Evolutionary conservation across 2,797 vertebrate species (phyloP).

Genomic region (Alosa sapidissima): DNA sequence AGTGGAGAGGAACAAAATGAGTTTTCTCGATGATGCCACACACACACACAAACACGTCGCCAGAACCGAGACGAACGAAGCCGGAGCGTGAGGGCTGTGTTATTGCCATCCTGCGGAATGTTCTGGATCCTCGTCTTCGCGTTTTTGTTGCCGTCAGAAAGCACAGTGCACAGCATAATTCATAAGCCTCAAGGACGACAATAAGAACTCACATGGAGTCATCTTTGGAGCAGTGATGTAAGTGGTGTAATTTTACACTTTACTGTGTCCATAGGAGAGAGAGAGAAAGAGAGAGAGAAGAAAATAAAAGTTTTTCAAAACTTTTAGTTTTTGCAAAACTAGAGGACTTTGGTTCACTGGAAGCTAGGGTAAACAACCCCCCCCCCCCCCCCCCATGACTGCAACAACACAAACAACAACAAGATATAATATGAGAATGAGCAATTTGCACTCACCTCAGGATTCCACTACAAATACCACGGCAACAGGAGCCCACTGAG

Average conservation of each 20-base stretch:
- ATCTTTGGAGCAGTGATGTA: background rate
- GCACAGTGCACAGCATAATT: background rate
- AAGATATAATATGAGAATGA: background rate
- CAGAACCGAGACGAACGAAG: background rate
- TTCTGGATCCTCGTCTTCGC: background rate
- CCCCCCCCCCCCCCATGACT: background rate
- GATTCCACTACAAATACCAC: background rate
- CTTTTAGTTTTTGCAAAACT: background rate
- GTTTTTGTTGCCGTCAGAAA: background rate
- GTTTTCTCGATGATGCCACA: background rate
- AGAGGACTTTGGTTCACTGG: background rate
- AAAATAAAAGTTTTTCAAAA: background rate
- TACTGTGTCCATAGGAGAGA: too few relatives aligned
- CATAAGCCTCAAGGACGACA: background rate
- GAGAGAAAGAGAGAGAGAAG: background rate
- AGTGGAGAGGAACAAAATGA: background rate
- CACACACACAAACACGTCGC: too few relatives aligned
- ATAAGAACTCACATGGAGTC: background rate
- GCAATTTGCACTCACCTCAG: background rate
- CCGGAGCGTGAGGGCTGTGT: background rate
- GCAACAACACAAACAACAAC: background rate
- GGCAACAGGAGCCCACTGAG: background rate
- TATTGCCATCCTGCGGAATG: background rate
- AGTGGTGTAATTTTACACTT: background rate
- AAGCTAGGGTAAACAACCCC: background rate